A percentile compares a stretch with the other conserved stretches of the same genome.
phyloP scores from a whole-genome alignment of 2,888 invertebrate species.

The Ashinkailepas kermadecensis region DNA sequence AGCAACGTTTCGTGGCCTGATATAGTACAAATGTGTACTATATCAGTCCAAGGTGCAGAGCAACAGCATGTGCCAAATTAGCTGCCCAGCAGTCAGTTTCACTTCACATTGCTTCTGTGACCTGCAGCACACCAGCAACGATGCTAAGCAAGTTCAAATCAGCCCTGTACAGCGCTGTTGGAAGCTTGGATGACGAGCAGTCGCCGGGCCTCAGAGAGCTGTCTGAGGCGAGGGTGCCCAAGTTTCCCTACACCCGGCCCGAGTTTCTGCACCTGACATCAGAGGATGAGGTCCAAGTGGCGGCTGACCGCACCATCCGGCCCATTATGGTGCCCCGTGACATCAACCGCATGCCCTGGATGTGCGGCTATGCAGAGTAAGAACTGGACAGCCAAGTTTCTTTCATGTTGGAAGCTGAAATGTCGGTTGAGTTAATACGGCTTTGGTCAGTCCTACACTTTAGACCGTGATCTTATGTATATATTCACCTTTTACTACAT shows the following conservation, averaged over 20 bases:
- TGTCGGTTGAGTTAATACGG: no score
- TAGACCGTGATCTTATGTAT: no score
- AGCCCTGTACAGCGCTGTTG: not conserved
- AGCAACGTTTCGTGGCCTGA: no score
- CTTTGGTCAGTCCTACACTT: no score
- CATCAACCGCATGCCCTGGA: slow-evolving; percentile 57
- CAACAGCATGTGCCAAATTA: no score
- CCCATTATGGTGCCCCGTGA: slow-evolving; percentile 68
- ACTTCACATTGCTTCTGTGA: no score
- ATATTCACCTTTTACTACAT: no score
- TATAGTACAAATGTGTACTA: no score
- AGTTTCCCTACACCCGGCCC: slow-evolving; percentile 54
- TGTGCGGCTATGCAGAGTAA: slow-evolving; percentile 67
- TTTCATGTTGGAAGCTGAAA: no score
- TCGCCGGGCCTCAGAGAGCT: no score
- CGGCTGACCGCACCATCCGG: slow-evolving; percentile 61
- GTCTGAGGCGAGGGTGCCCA: slow-evolving; percentile 33
- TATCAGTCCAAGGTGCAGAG: no score
- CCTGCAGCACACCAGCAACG: not conserved
- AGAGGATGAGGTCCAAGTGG: slow-evolving; percentile 56
- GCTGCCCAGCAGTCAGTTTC: no score
- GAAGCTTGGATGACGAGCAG: not conserved
- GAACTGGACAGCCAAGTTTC: slow-evolving; percentile 25
- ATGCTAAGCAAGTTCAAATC: not conserved
- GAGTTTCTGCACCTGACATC: slow-evolving; percentile 54